Percentiles rank a stretch among this genome's conserved stretches.
phyloP scores from a whole-genome alignment of 2,113 vertebrate species.

The Lophius piscatorius region DNA sequence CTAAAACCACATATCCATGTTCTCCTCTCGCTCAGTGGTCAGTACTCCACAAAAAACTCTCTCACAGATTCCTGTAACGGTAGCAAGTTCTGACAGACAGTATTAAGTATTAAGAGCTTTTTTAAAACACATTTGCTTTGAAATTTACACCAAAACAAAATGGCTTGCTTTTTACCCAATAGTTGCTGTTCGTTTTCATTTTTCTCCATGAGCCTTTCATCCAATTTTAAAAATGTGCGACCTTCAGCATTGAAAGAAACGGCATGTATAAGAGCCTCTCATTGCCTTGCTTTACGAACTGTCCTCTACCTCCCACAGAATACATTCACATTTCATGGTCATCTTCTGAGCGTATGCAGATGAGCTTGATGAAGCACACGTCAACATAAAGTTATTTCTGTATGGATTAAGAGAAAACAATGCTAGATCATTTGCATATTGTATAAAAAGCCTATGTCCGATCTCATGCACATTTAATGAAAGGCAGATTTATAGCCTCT shows the following conservation, averaged over 20 bases:
- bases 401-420: not conserved
- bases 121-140: no score
- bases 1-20: no score
- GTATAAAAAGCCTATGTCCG: not conserved
- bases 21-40: no score
- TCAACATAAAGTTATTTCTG: not conserved
- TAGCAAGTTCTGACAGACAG: no score
- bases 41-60: no score
- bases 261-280: no score
- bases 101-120: no score
- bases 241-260: not conserved
- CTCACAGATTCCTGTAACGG: no score
- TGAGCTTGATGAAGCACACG: not conserved
- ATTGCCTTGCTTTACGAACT: no score
- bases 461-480: not conserved
- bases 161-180: constrained; percentile 28
- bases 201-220: constrained; percentile 8
- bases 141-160: no score
- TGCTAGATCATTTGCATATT: not conserved
- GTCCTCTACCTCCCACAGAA: no score
- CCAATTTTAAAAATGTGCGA: constrained; percentile 1
- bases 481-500: not conserved
- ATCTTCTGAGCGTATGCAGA: not conserved
- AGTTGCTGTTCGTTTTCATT: constrained; percentile 20
- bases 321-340: no score